Conservation (phyloP, 2,888 invertebrate genomes). For the Apodemia hepburni region DNA sequence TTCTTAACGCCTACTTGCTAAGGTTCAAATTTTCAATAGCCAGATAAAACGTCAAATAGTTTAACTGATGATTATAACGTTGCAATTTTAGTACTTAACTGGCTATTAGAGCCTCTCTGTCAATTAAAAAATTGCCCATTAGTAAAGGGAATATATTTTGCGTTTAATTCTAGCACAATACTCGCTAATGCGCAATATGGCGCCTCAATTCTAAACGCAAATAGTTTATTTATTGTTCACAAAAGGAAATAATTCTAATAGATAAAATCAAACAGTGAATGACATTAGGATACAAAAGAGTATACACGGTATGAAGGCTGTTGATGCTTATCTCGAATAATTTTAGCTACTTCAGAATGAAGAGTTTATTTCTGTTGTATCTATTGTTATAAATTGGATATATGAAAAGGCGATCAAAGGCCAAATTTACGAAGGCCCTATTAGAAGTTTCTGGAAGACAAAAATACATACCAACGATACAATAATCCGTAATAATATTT, state of each 20-base stretch:
- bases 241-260: conserved; percentile 22
- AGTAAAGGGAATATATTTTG: too few species aligned
- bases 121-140: too few species aligned
- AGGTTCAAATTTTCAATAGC: too few species aligned
- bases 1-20: too few species aligned
- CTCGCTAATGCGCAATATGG: background rate
- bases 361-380: background rate
- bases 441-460: too few species aligned
- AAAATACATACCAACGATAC: too few species aligned
- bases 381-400: background rate
- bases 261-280: conserved; percentile 56
- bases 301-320: conserved; percentile 37
- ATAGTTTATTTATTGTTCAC: conserved; percentile 5
- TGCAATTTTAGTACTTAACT: too few species aligned
- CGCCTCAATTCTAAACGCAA: conserved; percentile 16
- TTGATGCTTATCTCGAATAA: background rate
- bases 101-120: too few species aligned
- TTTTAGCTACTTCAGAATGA: conserved; percentile 5
- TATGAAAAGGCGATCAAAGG: background rate
- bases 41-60: too few species aligned
- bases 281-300: conserved; percentile 39
- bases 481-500: too few species aligned
- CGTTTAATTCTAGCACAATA: background rate
- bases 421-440: too few species aligned
- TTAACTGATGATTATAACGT: too few species aligned